These are phyloP conservation scores for Leptobrachium ailaonicum DNA, from an alignment of 2,113 vertebrate species.

Conservation along the genomic window DNA sequence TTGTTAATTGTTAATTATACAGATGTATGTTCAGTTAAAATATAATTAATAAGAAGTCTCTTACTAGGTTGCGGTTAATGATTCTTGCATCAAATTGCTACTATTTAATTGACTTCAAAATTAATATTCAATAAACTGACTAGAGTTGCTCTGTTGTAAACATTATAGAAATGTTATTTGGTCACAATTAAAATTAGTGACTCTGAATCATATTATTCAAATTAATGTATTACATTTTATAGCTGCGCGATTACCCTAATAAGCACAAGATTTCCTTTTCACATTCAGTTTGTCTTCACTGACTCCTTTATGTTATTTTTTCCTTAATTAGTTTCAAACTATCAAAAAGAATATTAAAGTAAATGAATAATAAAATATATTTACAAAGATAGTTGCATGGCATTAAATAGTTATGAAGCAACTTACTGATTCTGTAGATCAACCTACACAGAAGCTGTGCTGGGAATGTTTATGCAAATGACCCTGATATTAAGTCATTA, in stretches of 20 bases:
- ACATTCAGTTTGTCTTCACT: conserved; percentile 21
- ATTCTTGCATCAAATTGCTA: too few relatives aligned
- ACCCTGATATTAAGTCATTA: conserved; percentile 26
- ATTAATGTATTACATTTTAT: conserved; percentile 20
- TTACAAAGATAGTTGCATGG: conserved; percentile 23
- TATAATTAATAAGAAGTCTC: too few relatives aligned
- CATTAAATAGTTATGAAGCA: conserved; percentile 30
- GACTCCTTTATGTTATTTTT: conserved; percentile 26
- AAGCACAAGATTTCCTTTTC: conserved; percentile 17
- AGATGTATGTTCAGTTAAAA: too few relatives aligned
- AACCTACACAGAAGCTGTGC: conserved; percentile 3
- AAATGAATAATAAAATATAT: conserved; percentile 46
- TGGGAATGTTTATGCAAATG: conserved; percentile 13
- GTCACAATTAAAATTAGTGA: neutral
- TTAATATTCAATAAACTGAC: too few relatives aligned
- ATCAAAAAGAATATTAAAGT: conserved; percentile 46
- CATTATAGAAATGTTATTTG: neutral
- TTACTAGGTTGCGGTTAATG: too few relatives aligned
- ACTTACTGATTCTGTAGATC: neutral
- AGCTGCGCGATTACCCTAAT: conserved; percentile 13
- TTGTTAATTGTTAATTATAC: too few relatives aligned
- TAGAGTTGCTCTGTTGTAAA: too few relatives aligned
- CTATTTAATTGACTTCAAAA: too few relatives aligned
- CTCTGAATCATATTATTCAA: neutral
- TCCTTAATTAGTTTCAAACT: conserved; percentile 37